These are phyloP conservation scores for Alces alces DNA, from an alignment of 2,113 vertebrate genomes.

Conservation along the genomic window DNA sequence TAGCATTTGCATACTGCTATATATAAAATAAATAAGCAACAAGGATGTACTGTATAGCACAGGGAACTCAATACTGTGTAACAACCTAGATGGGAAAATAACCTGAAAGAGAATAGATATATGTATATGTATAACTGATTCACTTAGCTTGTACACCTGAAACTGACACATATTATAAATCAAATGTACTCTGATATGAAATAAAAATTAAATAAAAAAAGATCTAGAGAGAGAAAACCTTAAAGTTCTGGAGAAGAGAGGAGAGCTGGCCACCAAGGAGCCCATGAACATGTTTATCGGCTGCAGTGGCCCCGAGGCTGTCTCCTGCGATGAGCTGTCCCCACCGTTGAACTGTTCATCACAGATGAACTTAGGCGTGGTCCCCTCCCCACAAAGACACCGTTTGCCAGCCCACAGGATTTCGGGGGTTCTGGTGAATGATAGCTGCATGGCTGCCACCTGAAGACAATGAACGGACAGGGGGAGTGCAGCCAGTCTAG, in stretches of 20 bases:
- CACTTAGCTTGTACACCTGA: neutral
- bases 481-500: too few species aligned
- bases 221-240: neutral
- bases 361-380: neutral
- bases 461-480: accelerated
- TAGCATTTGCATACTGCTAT: neutral
- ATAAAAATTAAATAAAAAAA: neutral
- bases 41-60: neutral
- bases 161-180: neutral
- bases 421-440: neutral
- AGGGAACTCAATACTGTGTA: neutral
- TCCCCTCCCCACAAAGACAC: neutral
- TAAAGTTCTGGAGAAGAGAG: neutral
- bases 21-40: neutral
- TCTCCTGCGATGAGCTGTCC: neutral
- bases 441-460: neutral
- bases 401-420: neutral
- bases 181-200: neutral
- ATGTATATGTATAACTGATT: neutral
- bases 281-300: neutral
- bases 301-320: neutral
- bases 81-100: neutral
- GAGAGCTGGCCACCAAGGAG: neutral
- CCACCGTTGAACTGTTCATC: neutral
- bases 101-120: neutral